phyloP scores from a whole-genome alignment of 2,888 invertebrate species.

The Drosophila gaucha region DNA sequence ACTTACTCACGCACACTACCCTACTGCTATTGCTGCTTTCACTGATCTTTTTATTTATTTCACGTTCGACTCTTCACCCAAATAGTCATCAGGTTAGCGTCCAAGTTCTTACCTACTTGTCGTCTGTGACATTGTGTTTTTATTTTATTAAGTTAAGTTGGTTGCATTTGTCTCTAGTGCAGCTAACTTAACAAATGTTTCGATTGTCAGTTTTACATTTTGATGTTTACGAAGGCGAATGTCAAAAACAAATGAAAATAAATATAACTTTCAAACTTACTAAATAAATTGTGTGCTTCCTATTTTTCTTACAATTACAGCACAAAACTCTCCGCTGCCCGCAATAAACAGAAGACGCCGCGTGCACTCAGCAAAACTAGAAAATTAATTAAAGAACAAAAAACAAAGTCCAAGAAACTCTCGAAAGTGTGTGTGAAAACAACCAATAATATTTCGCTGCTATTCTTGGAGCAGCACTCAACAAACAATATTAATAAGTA shows the following conservation, averaged over 20 bases:
- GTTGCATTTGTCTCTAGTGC: neutral
- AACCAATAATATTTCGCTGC: neutral
- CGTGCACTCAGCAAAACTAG: conserved; percentile 14
- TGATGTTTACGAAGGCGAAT: neutral
- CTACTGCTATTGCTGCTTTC: conserved; percentile 26
- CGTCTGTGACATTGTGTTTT: neutral
- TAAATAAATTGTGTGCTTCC: conserved; percentile 1
- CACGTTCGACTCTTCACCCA: conserved; percentile 11
- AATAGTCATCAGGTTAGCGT: conserved; percentile 14
- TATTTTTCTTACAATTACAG: conserved; percentile 30
- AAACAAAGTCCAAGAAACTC: neutral
- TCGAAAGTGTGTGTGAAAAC: neutral
- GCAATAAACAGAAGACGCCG: conserved; percentile 22
- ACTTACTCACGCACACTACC: conserved; percentile 18
- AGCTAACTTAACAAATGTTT: conserved; percentile 15
- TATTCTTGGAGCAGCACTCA: neutral
- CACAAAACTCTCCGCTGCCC: conserved; percentile 29
- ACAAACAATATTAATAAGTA: neutral
- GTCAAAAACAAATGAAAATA: neutral
- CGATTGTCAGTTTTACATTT: neutral
- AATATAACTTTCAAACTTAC: neutral
- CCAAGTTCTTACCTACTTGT: conserved; percentile 8
- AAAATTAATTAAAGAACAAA: neutral
- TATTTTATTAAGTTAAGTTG: neutral
- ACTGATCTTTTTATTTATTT: conserved; percentile 38